Conservation (phyloP, 2,888 invertebrate species). For the Eucriotettix oculatus region DNA sequence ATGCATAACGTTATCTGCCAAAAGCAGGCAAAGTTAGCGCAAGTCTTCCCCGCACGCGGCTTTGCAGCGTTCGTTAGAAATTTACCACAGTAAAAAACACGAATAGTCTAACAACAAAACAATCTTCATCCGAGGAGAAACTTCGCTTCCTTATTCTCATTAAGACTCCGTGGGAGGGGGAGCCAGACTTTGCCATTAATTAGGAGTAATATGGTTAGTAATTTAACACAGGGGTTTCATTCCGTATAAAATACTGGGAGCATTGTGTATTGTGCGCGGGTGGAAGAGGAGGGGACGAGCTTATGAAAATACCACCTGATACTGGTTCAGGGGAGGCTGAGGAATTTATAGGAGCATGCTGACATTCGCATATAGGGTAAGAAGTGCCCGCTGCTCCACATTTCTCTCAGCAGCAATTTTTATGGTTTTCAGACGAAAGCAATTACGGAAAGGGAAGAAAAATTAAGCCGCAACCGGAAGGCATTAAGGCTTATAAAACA, state of each 20-base stretch:
- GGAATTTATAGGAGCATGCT: neutral
- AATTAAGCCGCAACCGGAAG: constrained; percentile 12
- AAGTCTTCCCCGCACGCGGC: too few species aligned
- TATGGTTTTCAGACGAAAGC: neutral
- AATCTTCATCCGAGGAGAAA: neutral
- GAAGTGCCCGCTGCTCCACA: neutral
- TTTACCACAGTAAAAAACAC: neutral
- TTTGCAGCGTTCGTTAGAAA: neutral
- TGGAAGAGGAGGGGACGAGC: constrained; percentile 4
- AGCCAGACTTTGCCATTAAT: constrained; percentile 9
- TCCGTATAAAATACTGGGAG: constrained; percentile 4
- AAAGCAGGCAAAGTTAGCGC: too few species aligned
- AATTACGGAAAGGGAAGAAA: constrained; percentile 10
- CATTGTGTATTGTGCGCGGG: neutral
- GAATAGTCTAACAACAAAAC: neutral
- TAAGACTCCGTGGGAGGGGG: neutral
- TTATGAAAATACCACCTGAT: constrained; percentile 10
- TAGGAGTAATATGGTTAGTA: constrained; percentile 12
- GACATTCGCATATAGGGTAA: neutral
- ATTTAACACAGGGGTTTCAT: constrained; percentile 7
- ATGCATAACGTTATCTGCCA: too few species aligned
- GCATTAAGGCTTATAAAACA: constrained; percentile 10
- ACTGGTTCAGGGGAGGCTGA: neutral
- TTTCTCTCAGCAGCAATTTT: neutral
- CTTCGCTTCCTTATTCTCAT: neutral